Conservation (phyloP, 2,888 invertebrate genomes). For the Luffia ferchaultella region DNA sequence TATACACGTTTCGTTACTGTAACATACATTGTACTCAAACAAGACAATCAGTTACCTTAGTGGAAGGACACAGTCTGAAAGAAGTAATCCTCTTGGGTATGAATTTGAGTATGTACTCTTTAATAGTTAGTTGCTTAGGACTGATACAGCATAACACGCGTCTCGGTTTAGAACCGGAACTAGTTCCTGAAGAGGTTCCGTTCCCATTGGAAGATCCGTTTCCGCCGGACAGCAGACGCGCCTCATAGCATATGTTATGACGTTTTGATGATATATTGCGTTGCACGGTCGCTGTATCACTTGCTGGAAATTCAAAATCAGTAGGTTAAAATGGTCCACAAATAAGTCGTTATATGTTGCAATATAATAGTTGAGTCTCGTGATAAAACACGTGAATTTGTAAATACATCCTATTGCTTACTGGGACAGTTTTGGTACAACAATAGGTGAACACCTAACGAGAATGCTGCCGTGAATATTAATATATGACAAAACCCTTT, state of each 20-base stretch:
- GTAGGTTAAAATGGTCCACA: too few relatives aligned
- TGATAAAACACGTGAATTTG: too few relatives aligned
- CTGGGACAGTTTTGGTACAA: too few relatives aligned
- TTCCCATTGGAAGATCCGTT: background rate
- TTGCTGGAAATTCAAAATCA: conserved; percentile 25
- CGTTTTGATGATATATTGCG: conserved; percentile 87
- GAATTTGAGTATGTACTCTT: conserved; percentile 92
- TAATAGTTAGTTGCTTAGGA: conserved; percentile 88
- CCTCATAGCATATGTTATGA: conserved; percentile 88
- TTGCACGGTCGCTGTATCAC: conserved; percentile 81
- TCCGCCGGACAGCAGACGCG: conserved; percentile 42
- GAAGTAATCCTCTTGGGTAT: conserved; percentile 92
- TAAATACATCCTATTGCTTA: too few relatives aligned
- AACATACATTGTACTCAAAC: too few relatives aligned
- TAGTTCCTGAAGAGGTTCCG: conserved; percentile 33
- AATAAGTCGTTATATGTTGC: too few relatives aligned
- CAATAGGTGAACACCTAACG: too few relatives aligned
- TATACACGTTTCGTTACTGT: too few relatives aligned
- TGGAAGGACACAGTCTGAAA: conserved; percentile 92
- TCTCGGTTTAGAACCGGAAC: conserved; percentile 76
- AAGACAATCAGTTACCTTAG: too few relatives aligned
- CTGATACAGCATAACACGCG: conserved; percentile 91
- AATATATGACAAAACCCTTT: too few relatives aligned
- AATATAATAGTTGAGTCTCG: too few relatives aligned
- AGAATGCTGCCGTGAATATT: too few relatives aligned